Evolutionary conservation across 1,140 invertebrate genomes (phyloP).

Genomic region (Sitobion miscanthi): DNA sequence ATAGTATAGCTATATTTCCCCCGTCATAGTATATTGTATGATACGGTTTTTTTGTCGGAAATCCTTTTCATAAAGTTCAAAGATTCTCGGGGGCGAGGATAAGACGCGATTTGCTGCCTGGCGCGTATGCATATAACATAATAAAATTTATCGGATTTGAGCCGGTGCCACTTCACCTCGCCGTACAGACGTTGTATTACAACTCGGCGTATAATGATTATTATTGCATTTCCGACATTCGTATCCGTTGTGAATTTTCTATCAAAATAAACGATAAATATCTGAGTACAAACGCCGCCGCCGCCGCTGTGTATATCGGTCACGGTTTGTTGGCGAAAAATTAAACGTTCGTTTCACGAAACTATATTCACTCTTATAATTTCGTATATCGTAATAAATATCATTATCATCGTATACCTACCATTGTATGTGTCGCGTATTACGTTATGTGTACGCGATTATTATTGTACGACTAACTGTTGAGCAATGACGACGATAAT

Average conservation of each 20-base stretch:
- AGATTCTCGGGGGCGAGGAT: neutral
- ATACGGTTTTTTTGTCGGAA: neutral
- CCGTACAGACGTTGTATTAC: neutral
- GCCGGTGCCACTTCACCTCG: neutral
- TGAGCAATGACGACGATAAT: neutral
- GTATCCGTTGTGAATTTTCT: neutral
- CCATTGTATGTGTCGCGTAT: neutral
- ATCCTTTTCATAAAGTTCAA: neutral
- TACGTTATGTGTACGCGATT: neutral
- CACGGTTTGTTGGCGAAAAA: slow-evolving; percentile 1
- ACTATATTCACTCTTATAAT: neutral
- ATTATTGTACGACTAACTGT: neutral
- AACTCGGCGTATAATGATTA: neutral
- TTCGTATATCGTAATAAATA: neutral
- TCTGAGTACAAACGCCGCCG: neutral
- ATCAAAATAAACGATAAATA: neutral
- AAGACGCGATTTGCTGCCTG: neutral
- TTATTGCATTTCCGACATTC: neutral
- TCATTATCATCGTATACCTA: neutral
- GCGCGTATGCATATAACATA: neutral
- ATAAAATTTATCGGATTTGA: slow-evolving; percentile 1
- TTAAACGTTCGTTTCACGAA: neutral
- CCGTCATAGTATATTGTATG: neutral
- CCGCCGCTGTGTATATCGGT: neutral
- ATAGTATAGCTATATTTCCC: neutral